phyloP scores from a whole-genome alignment of 1,140 invertebrate genomes.

The Hycleus cichorii region DNA sequence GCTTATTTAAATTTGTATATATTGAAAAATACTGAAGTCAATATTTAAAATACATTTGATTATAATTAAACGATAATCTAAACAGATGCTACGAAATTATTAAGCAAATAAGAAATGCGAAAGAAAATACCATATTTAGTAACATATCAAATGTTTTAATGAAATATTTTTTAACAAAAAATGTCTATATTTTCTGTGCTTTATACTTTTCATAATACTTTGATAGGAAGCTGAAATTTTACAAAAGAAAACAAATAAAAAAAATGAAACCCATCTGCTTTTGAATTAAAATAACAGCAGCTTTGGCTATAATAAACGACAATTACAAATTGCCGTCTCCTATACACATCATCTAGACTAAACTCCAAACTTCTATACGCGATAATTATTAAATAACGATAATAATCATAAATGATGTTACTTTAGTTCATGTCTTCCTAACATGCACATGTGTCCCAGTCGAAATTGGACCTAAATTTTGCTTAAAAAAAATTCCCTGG shows the following conservation, averaged over 20 bases:
- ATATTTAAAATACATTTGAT: conserved; percentile 14
- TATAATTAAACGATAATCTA: conserved; percentile 4
- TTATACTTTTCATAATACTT: conserved; percentile 19
- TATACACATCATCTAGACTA: no score
- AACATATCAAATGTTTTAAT: conserved; percentile 19
- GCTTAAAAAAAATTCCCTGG: neutral
- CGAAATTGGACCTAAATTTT: conserved; percentile 7
- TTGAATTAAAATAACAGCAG: no score
- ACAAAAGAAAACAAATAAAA: no score
- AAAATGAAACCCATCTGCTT: neutral
- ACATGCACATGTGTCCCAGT: conserved; percentile 12
- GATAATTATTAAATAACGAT: neutral
- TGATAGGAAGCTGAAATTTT: conserved; percentile 3
- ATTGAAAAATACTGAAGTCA: conserved; percentile 15
- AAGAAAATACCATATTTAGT: conserved; percentile 20
- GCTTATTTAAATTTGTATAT: conserved; percentile 5
- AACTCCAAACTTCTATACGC: no score
- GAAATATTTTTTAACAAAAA: conserved; percentile 3
- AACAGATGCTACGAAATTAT: conserved; percentile 15
- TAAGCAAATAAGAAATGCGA: neutral
- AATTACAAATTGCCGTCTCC: no score
- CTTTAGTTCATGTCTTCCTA: conserved; percentile 38
- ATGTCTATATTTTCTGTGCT: conserved; percentile 20
- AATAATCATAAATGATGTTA: conserved; percentile 10
- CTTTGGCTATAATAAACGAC: no score